These are phyloP conservation scores for Drosophila micromelanica DNA, from an alignment of 1,140 invertebrate species.

Conservation along the genomic window DNA sequence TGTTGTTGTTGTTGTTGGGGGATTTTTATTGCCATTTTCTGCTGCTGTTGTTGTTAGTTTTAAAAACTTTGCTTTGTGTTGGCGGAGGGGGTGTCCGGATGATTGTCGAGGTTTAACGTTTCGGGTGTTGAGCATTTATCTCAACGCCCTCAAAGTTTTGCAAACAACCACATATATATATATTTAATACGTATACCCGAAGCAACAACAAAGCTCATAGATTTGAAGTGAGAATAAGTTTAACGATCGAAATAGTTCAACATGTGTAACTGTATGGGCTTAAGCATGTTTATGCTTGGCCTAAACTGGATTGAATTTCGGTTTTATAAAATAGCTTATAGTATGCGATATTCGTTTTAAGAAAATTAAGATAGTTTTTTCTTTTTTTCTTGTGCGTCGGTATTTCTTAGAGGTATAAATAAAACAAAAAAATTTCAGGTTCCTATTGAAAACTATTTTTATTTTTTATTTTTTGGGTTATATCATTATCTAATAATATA, in stretches of 20 bases:
- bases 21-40: slow-evolving; percentile 67
- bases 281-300: slow-evolving; percentile 53
- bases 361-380: too few relatives aligned
- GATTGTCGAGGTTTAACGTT: slow-evolving; percentile 66
- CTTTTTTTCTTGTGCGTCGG: too few relatives aligned
- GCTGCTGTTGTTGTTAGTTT: slow-evolving; percentile 61
- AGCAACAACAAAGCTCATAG: slow-evolving; percentile 29
- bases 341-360: neutral
- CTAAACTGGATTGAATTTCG: slow-evolving; percentile 24
- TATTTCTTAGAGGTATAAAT: too few relatives aligned
- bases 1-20: slow-evolving; percentile 31
- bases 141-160: slow-evolving; percentile 44
- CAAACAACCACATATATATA: slow-evolving; percentile 9
- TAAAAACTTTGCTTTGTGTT: slow-evolving; percentile 58
- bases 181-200: neutral
- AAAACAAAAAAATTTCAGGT: too few relatives aligned
- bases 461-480: too few relatives aligned
- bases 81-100: slow-evolving; percentile 13
- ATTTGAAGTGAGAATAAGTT: slow-evolving; percentile 68
- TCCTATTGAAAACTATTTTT: too few relatives aligned
- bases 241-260: slow-evolving; percentile 75
- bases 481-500: too few relatives aligned
- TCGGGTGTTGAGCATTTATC: slow-evolving; percentile 65
- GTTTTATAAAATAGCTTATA: slow-evolving; percentile 53
- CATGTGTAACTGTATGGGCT: slow-evolving; percentile 55